Base-by-base conservation (phyloP, 2,888 invertebrate genomes). In the Dolomedes plantarius region DNA sequence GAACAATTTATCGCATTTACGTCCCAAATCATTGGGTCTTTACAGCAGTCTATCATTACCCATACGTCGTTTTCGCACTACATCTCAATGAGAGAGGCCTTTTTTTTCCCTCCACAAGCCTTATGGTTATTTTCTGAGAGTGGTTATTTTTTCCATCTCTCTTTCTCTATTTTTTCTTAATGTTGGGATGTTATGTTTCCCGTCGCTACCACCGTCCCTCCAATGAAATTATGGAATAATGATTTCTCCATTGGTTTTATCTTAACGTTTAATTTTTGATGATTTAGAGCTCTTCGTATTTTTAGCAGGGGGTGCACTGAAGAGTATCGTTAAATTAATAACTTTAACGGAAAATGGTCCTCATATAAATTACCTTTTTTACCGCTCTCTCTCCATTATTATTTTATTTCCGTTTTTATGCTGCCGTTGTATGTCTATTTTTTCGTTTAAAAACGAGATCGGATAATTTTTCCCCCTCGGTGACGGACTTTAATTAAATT, bases 1-100 rank as follows among this genome's bases (percentile, higher is more conserved):
- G 77, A 67, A 73, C 83, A 85, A 85, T 85, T 85, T 85, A 67
- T 32, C 67, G 67, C 83, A 27, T 85, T 83, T 85, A 77, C 65
- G 50, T 32, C 36, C 77, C 39, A 73, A 85, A 77, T 85, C 83
- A 77, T 69, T 36, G 69, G 67, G 36, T 73, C 83, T 83, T 71
- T 76, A 75, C 46, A 46, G 5, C 46, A 41, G 71, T 32, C 83
- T 85, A 77, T 85, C 83, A 85, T 85, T 85, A 85, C 50, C 27
- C 32, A 41, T 65, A 65, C 83, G 50, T 29, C 46, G 68, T 50
- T 71, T n/a, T 78, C 39, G 28, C 28, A 62, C 46, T 77, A 31
- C 62, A 36, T 68, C 68, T 69, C 68, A 29, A 50, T 67, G 29
- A 28, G 3, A 7, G 5, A 11, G 41, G 0, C 9, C 67, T 50